These are phyloP conservation scores for Hybognathus amarus DNA, from an alignment of 2,797 vertebrate genomes.

Conservation along the genomic window DNA sequence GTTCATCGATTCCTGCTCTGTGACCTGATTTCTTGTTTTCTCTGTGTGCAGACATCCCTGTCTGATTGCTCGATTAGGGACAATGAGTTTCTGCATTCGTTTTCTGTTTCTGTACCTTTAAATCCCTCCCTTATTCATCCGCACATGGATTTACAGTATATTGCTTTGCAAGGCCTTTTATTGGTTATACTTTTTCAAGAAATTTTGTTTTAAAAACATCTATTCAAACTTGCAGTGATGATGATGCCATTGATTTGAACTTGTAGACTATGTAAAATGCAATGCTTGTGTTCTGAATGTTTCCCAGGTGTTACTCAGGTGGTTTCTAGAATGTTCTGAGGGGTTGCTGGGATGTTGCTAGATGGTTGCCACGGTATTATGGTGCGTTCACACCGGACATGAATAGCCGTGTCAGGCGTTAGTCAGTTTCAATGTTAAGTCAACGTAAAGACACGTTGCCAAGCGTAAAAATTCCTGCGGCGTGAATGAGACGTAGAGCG, in stretches of 20 bases:
- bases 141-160: neutral
- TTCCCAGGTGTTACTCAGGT: neutral
- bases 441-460: too few relatives aligned
- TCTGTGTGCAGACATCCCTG: neutral
- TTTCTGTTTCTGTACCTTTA: neutral
- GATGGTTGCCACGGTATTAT: neutral
- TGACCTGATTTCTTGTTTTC: conserved; percentile 21
- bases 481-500: too few relatives aligned
- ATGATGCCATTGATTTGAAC: neutral
- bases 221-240: neutral
- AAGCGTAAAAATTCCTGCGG: too few relatives aligned
- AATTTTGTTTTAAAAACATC: neutral
- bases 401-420: too few relatives aligned
- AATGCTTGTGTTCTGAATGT: neutral
- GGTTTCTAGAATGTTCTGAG: neutral
- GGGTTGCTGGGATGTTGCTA: neutral
- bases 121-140: neutral
- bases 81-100: conserved; percentile 2
- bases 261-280: neutral
- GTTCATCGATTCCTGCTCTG: neutral
- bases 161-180: neutral
- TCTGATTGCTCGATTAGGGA: conserved; percentile 2
- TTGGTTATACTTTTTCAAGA: neutral
- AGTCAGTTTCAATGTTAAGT: too few relatives aligned
- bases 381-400: too few relatives aligned